Conservation (phyloP, 1,140 invertebrate species). For the Bombus superbus region DNA sequence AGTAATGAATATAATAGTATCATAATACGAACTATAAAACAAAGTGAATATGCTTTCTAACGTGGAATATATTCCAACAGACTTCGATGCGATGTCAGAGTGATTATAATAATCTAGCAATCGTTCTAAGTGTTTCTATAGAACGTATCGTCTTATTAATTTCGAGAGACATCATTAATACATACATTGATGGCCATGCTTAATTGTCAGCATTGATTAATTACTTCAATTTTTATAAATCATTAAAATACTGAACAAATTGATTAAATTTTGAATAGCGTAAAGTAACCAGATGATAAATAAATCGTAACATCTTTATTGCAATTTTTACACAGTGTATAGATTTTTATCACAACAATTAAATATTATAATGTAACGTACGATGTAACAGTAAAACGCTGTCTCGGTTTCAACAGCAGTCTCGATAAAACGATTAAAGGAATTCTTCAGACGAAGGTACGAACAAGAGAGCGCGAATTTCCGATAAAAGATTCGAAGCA, state of each 20-base stretch:
- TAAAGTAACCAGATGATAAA: no score
- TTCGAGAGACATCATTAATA: no score
- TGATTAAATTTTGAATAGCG: not conserved
- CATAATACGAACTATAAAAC: not conserved
- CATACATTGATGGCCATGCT: no score
- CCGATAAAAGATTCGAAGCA: not conserved
- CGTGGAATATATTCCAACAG: no score
- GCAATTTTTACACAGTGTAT: no score
- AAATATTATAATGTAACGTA: not conserved
- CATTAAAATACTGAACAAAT: not conserved
- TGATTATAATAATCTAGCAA: not conserved
- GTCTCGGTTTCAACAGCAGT: not conserved
- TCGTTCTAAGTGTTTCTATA: not conserved
- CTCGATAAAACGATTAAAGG: not conserved
- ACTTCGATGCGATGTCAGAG: not conserved
- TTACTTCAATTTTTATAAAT: not conserved
- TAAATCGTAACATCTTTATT: no score
- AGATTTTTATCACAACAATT: not conserved
- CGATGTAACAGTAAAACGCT: not conserved
- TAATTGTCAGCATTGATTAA: not conserved
- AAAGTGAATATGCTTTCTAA: no score
- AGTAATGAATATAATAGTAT: not conserved
- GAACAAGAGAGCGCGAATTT: not conserved
- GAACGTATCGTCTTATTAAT: no score
- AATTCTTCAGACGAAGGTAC: not conserved